Base-by-base conservation (phyloP, 2,113 vertebrate genomes). In the Corythoichthys intestinalis region DNA sequence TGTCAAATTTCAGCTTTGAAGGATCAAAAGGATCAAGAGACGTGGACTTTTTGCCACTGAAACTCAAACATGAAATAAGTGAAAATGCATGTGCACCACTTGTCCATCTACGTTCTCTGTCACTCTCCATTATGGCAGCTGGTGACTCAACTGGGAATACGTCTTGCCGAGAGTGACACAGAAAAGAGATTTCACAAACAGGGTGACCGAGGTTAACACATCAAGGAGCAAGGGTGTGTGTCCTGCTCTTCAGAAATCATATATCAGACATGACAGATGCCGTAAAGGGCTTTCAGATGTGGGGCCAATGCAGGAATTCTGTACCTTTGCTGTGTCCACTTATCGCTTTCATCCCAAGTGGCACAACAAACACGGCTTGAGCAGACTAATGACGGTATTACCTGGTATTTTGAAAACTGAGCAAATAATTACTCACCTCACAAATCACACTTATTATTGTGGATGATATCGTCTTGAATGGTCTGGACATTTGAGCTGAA, bases 11-110 rank as follows among this genome's bases (percentile, higher is more conserved):
- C 35, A 34, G n/a, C 69, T 74, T 78, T 72, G 63, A 67, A 70
- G 8, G 62, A 79, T 83, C 67, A 77, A 81, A 85, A 84, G 35
- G 9, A 67, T 15, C 46, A 60, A 72, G 34, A 48, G 9, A 66
- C 84, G 78, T 87, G 85, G 83, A 84, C 83, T 78, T 71, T 76
- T 68, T 81, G 73, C 82, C 75, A 79, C 75, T 85, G 82, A 86
- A 86, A 89, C 80, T 86, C 85, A 89, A 89, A 89, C 85, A 87
- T 52, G 4, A 72, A 70, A 69, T 38, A 17, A 66, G 69, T 71
- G 74, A 78, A 73, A 65, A 53, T 53, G 49, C 70, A 74, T 64
- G 47, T 62, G 65, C n/a, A 59, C 13, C 46, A 50, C 64, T 65
- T 37, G 38, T 50, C 69, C 57, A 41, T 75, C 77, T 81, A 81